Evolutionary conservation across 2,113 vertebrate species (phyloP), one percentile per base, ranked within the genome.

Genomic region (Orycteropus afer): DNA sequence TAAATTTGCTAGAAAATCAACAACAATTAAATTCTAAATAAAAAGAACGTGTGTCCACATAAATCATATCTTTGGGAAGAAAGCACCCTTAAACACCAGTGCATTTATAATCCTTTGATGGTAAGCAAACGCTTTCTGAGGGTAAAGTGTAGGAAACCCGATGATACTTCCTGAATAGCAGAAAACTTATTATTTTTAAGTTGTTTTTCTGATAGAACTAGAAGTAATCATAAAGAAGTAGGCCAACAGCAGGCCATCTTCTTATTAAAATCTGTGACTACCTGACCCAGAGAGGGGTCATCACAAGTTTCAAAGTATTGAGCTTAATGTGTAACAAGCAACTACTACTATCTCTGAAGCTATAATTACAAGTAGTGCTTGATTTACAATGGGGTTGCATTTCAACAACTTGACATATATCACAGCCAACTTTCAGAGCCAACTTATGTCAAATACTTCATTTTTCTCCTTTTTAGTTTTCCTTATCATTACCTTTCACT

Each of bases 251-350:
- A 95, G 63, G 22, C 42, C 15, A 74, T 71, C 29, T 93, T 85
- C 42, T 93, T 71, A 45, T 82, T 73, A 57, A 63, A 89, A 7
- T 78, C 80, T 59, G 22, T 93, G 49, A 83, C 57, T 55, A 32
- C 37, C 40, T 14, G 27, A 86, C 53, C 73, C 18, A 89, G 18
- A 25, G 25, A 63, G 34, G 45, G 34, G 15, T 78, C 82, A 88
- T 53, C 45, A 74, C 49, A 65, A 92, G 93, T 79, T 78, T 69
- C 74, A 82, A 20, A 37, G 53, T 71, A 73, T 80, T 67, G 55
- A 95, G 42, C 15, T 88, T 90, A 79, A 55, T 63, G 27, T 69
- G 3, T 51, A 88, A 71, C 45, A 71, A 96, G 74, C 65, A 96
- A 88, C 8, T 45, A 61, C 8, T 45, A 61, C 27, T 45, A n/a